These are phyloP conservation scores for Dolichotis patagonum DNA, from an alignment of 2,113 vertebrate genomes.

Conservation along the genomic window DNA sequence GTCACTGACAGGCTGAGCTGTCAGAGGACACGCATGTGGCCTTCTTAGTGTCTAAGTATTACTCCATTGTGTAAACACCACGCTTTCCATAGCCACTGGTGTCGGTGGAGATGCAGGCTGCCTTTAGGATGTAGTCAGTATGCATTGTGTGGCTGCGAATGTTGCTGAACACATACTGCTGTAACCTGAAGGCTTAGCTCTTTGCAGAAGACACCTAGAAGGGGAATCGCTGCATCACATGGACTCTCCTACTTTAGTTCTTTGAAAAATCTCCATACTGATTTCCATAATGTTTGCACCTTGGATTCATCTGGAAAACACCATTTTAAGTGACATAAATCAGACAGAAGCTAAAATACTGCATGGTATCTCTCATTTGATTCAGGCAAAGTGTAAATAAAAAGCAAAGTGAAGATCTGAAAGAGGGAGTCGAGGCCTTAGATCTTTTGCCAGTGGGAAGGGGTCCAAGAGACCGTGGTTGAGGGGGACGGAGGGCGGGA, in stretches of 20 bases:
- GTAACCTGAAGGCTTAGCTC: background rate
- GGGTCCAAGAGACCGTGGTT: background rate
- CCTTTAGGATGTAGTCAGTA: background rate
- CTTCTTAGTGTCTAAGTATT: background rate
- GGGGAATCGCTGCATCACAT: background rate
- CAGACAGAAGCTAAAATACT: background rate
- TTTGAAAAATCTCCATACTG: background rate
- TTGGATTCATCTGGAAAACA: background rate
- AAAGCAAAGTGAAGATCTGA: background rate
- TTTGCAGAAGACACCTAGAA: background rate
- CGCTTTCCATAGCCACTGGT: rapidly evolving
- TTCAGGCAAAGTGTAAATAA: background rate
- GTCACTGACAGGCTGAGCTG: background rate
- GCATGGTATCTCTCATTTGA: background rate
- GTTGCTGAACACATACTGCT: rapidly evolving
- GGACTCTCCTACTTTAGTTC: background rate
- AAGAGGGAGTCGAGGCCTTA: background rate
- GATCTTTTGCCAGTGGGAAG: background rate
- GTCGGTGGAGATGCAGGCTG: background rate
- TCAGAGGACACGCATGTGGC: background rate
- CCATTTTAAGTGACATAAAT: background rate
- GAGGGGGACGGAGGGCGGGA: background rate
- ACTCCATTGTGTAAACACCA: background rate
- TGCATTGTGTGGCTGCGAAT: background rate
- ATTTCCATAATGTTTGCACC: background rate